These are phyloP conservation scores for Poecilus cupreus DNA, from an alignment of 2,888 invertebrate genomes.

Conservation along the genomic window DNA sequence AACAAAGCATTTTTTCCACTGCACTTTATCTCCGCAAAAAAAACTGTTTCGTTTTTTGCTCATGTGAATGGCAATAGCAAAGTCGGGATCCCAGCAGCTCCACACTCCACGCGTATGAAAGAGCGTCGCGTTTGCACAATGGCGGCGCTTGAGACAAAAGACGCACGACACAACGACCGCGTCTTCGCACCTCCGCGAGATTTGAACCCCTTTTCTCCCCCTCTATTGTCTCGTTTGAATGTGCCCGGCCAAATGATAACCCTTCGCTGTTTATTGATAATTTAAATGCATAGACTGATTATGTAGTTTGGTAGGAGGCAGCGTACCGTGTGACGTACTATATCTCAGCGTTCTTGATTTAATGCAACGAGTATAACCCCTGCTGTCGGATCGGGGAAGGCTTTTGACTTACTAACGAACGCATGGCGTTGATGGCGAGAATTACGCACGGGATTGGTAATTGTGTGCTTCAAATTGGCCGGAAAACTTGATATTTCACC, in stretches of 20 bases:
- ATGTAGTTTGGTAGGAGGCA: conserved; percentile 44
- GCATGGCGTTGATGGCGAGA: neutral
- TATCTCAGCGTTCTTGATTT: conserved; percentile 52
- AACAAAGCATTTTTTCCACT: neutral
- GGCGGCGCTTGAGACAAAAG: conserved; percentile 63
- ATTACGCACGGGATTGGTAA: neutral
- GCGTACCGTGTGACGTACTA: conserved; percentile 38
- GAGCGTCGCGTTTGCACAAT: conserved; percentile 59
- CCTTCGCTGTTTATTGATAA: conserved; percentile 58
- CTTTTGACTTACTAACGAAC: neutral
- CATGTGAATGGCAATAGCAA: neutral
- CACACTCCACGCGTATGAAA: neutral
- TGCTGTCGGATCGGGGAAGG: neutral
- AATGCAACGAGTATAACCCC: conserved; percentile 1
- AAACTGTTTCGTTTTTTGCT: neutral
- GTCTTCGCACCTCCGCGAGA: conserved; percentile 64
- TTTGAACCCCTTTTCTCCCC: neutral
- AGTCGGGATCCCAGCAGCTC: neutral
- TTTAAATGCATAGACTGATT: conserved; percentile 59
- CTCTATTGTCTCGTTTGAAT: conserved; percentile 47
- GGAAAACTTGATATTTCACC: neutral
- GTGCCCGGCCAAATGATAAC: conserved; percentile 55
- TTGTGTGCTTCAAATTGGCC: neutral
- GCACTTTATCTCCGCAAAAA: neutral
- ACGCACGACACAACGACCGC: conserved; percentile 55